Evolutionary conservation across 2,113 vertebrate genomes (phyloP).

Genomic region (Catharus bicknelli): DNA sequence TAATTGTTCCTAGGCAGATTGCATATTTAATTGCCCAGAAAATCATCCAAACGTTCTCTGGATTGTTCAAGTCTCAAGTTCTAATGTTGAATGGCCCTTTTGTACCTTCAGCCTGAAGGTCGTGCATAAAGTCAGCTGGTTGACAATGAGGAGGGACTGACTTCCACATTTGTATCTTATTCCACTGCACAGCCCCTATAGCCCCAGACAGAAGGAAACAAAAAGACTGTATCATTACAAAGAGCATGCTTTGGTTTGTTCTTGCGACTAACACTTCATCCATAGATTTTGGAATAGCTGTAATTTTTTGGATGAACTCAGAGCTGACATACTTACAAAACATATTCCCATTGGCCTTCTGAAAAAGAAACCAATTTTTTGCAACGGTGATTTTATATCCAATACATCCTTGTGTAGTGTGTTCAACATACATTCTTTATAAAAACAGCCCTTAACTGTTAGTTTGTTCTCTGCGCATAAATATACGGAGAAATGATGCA

Average conservation of each 20-base stretch:
- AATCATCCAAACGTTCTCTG: background rate
- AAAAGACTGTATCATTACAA: background rate
- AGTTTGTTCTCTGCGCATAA: background rate
- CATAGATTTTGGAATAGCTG: background rate
- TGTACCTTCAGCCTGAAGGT: background rate
- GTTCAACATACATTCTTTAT: background rate
- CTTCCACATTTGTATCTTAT: background rate
- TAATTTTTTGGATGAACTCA: background rate
- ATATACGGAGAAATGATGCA: background rate
- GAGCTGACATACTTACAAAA: background rate
- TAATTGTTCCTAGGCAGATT: background rate
- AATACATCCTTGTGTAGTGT: background rate
- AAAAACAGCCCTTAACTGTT: background rate
- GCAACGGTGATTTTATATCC: background rate
- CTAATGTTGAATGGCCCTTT: background rate
- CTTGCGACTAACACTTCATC: background rate
- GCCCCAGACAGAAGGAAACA: background rate
- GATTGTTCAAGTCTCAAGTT: background rate
- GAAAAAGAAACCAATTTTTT: background rate
- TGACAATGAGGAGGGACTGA: background rate
- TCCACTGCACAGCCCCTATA: background rate
- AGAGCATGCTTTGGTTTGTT: background rate
- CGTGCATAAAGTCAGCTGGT: background rate
- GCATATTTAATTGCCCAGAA: slow-evolving; percentile 6
- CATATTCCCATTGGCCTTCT: background rate